Conservation (phyloP, 2,113 vertebrate genomes). For the Gymnarchus niloticus region DNA sequence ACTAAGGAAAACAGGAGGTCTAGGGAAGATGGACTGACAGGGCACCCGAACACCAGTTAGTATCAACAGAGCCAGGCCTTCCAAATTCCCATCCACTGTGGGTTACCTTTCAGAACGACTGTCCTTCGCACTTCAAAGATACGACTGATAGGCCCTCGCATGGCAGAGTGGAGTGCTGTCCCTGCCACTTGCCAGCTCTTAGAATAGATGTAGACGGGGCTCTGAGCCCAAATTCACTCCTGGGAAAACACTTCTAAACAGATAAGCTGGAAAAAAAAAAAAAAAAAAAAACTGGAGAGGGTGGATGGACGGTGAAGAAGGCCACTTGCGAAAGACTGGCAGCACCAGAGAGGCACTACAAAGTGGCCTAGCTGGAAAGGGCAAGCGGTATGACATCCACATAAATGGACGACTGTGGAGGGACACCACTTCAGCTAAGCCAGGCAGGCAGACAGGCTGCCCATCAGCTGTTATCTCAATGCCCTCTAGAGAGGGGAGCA, state of each 20-base stretch:
- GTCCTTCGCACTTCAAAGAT: not conserved
- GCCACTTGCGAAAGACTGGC: not conserved
- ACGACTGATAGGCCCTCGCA: not conserved
- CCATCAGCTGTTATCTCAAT: not conserved
- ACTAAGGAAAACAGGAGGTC: not conserved
- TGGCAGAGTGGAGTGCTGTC: not conserved
- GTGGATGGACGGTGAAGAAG: not conserved
- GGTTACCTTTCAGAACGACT: not conserved
- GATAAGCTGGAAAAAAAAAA: not conserved
- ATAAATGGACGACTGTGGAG: not conserved
- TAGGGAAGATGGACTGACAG: not conserved
- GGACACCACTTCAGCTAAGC: conserved; percentile 5
- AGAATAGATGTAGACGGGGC: not conserved
- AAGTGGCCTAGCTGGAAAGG: not conserved
- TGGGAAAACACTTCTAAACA: not conserved
- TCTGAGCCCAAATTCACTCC: not conserved
- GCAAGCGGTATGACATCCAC: not conserved
- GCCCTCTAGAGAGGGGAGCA: not conserved
- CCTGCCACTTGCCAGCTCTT: not conserved
- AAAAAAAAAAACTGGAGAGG: not conserved
- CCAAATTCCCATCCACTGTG: not conserved
- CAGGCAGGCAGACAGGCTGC: not conserved
- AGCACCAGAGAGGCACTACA: not conserved
- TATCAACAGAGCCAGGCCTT: not conserved
- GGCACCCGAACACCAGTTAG: not conserved